Base-by-base conservation (phyloP, 2,888 invertebrate genomes). In the Napeogenes sylphis region DNA sequence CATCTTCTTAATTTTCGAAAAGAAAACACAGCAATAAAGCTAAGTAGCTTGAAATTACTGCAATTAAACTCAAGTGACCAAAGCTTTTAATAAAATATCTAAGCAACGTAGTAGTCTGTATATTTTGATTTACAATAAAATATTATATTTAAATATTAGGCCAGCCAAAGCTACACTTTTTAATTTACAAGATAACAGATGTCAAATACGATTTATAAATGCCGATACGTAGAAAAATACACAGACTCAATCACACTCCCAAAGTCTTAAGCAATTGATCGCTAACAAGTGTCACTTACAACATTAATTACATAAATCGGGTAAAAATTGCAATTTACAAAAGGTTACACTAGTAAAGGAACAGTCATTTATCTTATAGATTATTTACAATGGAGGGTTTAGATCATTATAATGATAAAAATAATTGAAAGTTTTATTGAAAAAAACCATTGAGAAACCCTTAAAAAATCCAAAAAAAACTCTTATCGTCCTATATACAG, bases 401-500 rank as follows among this genome's bases (percentile, higher is more conserved):
- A 66, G 68, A 71, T 65, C 68, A 66, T 71, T 70, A 69, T 60
- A 66, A 68, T 57, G 66, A 63, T 59, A 54, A 47, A 63, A 35
- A 45, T 45, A 47, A 46, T 54, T 35, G 45, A 4, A 45, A 55
- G 42, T 61, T 55, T 14, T 47, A 10, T 51, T 47, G 33, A 42
- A 58, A 38, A 58, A 46, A 54, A 46, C 14, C 45, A 32, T 4
- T 55, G 12, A 21, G 21, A 12, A 60, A 63, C 21, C 59, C 42
- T 56, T 56, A 57, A 57, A 65, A 59, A 57, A 46, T 32, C 55
- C 66, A 55, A 62, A 61, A 59, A 65, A 70, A 61, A 60, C 42
- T 21, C 1, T 58, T 10, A 54, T 46, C 55, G 47, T 63, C 84
- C 94, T 95, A 96, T 94, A 96, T 96, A 94, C 96, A 96, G 91